Conservation (phyloP, 2,113 vertebrate species). For the Psilopogon haemacephalus region DNA sequence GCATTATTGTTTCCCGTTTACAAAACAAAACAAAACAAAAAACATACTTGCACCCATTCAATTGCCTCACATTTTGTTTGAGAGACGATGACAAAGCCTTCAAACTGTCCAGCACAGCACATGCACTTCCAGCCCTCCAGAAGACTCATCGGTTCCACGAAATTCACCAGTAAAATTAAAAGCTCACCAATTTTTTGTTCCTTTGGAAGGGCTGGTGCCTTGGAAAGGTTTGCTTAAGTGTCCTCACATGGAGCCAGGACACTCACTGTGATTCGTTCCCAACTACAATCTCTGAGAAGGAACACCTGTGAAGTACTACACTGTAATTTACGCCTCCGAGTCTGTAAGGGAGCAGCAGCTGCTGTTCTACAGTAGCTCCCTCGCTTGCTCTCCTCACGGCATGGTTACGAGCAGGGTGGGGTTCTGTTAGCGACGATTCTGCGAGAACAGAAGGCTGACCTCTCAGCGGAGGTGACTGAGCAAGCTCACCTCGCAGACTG, state of each 20-base stretch:
- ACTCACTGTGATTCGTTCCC: not conserved
- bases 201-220: not conserved
- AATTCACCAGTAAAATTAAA: not conserved
- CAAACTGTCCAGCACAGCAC: not conserved
- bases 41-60: not conserved
- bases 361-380: not conserved
- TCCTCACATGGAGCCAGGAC: accelerated
- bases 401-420: not conserved
- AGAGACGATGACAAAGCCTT: not conserved
- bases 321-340: not conserved
- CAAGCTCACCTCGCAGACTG: accelerated
- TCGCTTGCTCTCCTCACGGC: not conserved
- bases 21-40: too few species aligned
- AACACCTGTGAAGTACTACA: not conserved
- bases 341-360: not conserved
- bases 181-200: not conserved
- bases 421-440: not conserved
- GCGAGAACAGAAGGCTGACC: not conserved
- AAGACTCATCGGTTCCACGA: not conserved
- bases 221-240: not conserved
- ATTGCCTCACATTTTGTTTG: not conserved
- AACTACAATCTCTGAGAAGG: not conserved
- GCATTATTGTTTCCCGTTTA: not conserved
- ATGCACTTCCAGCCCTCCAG: not conserved
- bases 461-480: not conserved